Percentiles rank a stretch among this genome's conserved stretches.
Conservation (phyloP, 2,113 vertebrate species). For the Ctenomys sociabilis region DNA sequence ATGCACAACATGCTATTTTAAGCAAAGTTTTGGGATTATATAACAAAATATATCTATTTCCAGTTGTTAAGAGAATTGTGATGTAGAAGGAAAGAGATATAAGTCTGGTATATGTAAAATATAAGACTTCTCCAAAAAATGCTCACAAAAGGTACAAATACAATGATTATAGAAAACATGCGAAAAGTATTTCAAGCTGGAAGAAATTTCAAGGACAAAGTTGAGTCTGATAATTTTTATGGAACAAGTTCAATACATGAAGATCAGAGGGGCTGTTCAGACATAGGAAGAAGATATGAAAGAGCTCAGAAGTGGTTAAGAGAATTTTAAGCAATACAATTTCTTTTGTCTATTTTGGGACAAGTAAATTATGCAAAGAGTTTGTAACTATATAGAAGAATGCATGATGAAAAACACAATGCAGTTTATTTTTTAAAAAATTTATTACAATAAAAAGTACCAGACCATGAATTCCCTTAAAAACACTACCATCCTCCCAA, state of each 20-base stretch:
- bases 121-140: not conserved
- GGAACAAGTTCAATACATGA: not conserved
- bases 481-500: not conserved
- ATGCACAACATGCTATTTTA: not conserved
- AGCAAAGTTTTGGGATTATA: not conserved
- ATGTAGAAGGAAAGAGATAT: not conserved
- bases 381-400: not conserved
- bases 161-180: not conserved
- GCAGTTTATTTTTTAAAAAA: not conserved
- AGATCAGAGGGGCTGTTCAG: not conserved
- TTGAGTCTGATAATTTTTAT: not conserved
- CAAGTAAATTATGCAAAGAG: not conserved
- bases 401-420: not conserved
- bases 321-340: not conserved
- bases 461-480: not conserved
- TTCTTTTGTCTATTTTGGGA: not conserved
- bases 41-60: not conserved
- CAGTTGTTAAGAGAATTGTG: conserved; percentile 22
- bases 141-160: not conserved
- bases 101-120: not conserved
- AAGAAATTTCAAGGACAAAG: not conserved
- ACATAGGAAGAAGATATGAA: not conserved
- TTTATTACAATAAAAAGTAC: not conserved
- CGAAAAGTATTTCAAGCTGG: not conserved
- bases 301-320: not conserved